phyloP scores from a whole-genome alignment of 1,140 invertebrate species.

The Apis mellifera region DNA sequence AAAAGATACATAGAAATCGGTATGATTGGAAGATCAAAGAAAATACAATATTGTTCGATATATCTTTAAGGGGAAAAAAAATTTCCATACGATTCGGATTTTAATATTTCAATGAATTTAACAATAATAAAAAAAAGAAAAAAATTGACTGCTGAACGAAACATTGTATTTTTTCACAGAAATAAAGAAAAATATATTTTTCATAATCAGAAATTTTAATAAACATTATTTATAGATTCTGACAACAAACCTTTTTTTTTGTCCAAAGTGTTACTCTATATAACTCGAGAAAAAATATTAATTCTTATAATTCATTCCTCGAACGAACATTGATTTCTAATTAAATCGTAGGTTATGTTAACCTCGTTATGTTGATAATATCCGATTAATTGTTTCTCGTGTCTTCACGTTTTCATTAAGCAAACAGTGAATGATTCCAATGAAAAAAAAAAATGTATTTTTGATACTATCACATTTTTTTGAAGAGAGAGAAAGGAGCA shows the following conservation, averaged over 20 bases:
- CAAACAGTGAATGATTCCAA: conserved; percentile 20
- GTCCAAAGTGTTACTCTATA: background rate
- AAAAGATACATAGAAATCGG: background rate
- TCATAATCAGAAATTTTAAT: background rate
- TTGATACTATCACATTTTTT: background rate
- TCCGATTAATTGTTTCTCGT: conserved; percentile 1
- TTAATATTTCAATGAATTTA: background rate
- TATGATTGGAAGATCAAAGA: background rate
- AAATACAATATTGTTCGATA: background rate
- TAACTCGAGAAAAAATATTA: too few species aligned
- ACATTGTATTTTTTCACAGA: too few species aligned
- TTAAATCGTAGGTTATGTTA: background rate
- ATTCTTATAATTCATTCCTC: background rate
- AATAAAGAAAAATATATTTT: background rate
- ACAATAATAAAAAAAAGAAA: background rate
- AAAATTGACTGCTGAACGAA: background rate
- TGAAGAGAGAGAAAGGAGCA: background rate
- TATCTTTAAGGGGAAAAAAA: background rate
- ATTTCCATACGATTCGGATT: background rate
- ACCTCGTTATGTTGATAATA: conserved; percentile 6
- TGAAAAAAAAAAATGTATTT: conserved; percentile 28
- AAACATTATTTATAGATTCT: too few species aligned
- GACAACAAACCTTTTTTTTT: background rate
- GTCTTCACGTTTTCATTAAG: background rate
- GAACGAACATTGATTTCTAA: background rate